Evolutionary conservation across 2,888 invertebrate genomes (phyloP).

Genomic region (Branchellion lobata): DNA sequence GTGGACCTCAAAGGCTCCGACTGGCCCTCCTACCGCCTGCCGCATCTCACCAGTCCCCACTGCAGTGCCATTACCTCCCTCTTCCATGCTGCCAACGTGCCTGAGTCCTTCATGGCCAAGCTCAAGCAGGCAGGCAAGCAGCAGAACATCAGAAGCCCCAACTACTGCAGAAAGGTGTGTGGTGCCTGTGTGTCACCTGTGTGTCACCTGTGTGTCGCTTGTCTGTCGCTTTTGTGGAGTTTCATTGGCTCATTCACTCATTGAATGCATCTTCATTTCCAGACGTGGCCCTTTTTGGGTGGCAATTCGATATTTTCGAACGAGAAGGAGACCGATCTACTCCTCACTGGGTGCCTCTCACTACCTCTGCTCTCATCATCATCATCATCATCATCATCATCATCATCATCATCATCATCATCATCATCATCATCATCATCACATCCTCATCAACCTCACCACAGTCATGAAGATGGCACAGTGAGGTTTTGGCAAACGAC

Average conservation of each 20-base stretch:
- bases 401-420: background rate
- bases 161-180: constrained; percentile 24
- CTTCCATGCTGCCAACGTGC: constrained; percentile 13
- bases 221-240: too few relatives aligned
- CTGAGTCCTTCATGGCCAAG: constrained; percentile 7
- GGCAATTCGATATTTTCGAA: constrained; percentile 38
- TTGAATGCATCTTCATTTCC: too few relatives aligned
- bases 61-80: constrained; percentile 41
- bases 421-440: background rate
- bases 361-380: background rate
- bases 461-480: constrained; percentile 89
- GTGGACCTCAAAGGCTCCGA: constrained; percentile 71
- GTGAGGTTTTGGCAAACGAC: constrained; percentile 93
- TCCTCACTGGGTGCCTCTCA: constrained; percentile 25
- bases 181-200: too few relatives aligned
- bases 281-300: constrained; percentile 40
- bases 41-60: constrained; percentile 37
- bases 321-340: constrained; percentile 10
- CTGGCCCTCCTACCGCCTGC: constrained; percentile 38
- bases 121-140: background rate
- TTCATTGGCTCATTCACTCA: too few relatives aligned
- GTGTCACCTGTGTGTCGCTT: too few relatives aligned
- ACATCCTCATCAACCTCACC: constrained; percentile 39
- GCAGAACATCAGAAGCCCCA: constrained; percentile 18
- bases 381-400: background rate